Evolutionary conservation across 1,140 invertebrate genomes (phyloP), one percentile per base, ranked within the genome.

Genomic region (Drosophila cardini): DNA sequence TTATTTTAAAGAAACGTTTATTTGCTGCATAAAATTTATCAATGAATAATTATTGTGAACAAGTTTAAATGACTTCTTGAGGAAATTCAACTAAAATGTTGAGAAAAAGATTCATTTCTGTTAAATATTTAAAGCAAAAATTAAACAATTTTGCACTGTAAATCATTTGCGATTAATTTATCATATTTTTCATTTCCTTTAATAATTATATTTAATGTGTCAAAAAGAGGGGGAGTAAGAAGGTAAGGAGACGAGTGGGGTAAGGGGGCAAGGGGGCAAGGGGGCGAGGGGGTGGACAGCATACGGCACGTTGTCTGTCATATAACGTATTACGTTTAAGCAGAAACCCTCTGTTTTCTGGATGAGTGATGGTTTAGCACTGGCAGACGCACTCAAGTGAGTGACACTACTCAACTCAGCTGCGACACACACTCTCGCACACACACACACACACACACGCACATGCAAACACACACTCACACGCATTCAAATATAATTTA

Each of bases 141-240:
- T 4, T 26, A 26, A 26, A 26, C 5, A 26, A 26, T 26, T 26
- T 26, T 26, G 21, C 4, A 26, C 21, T 26, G 21, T 26, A 26
- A 26, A 26, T 26, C 21, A 26, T 26, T 26, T 26, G 21, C 4
- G 45, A 46, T 21, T 46, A 8, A 9, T 38, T 9, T 38, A 38
- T 38, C 11, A 11, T 9, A 38, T 9, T 38, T 38, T 38, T 11
- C 36, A 43, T 43, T 16, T 52, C 68, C 50, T 46, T 65, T 58
- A 43, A 53, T 80, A 83, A 83, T 83, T 83, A 83, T 79, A 76
- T 79, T 76, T 79, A 83, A 76, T 83, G 62, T 72, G 75, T 62
- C 69, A 45, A 38, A 75, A 65, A 63, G 45, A n/a, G n/a, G n/a
- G n/a, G n/a, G n/a, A n/a, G n/a, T n/a, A n/a, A n/a, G n/a, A n/a